These are phyloP conservation scores for Sthenelais limicola DNA, from an alignment of 2,888 invertebrate species.

Conservation along the genomic window DNA sequence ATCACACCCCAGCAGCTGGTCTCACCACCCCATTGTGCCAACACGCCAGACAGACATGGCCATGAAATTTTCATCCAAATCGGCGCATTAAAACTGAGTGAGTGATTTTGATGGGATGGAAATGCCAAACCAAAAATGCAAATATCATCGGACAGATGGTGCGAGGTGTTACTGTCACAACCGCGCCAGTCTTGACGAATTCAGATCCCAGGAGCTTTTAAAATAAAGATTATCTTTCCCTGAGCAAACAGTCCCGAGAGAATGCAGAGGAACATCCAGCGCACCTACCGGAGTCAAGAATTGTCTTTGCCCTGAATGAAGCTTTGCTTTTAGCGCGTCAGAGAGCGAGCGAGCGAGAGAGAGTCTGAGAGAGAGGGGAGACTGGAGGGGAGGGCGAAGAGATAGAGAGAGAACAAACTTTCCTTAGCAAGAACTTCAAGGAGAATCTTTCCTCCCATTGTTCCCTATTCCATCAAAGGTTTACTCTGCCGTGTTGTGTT, in stretches of 20 bases:
- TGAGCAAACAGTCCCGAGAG: slow-evolving; percentile 14
- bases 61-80: slow-evolving; percentile 39
- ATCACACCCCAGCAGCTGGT: slow-evolving; percentile 28
- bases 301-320: no score
- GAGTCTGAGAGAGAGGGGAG: no score
- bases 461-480: no score
- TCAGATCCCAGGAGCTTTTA: background rate
- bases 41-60: background rate
- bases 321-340: no score
- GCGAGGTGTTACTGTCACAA: background rate
- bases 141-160: slow-evolving; percentile 23
- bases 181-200: slow-evolving; percentile 18
- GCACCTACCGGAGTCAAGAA: no score
- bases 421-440: no score
- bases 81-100: slow-evolving; percentile 35
- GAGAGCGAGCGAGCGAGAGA: no score
- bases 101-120: slow-evolving; percentile 26
- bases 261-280: no score
- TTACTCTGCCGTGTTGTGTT: no score
- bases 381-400: no score
- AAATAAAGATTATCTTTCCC: slow-evolving; percentile 28
- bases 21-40: slow-evolving; percentile 24
- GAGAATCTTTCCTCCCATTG: no score
- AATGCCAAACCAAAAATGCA: slow-evolving; percentile 23
- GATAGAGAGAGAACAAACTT: no score